phyloP scores from a whole-genome alignment of 2,888 invertebrate genomes.

The Caenorhabditis angaria region DNA sequence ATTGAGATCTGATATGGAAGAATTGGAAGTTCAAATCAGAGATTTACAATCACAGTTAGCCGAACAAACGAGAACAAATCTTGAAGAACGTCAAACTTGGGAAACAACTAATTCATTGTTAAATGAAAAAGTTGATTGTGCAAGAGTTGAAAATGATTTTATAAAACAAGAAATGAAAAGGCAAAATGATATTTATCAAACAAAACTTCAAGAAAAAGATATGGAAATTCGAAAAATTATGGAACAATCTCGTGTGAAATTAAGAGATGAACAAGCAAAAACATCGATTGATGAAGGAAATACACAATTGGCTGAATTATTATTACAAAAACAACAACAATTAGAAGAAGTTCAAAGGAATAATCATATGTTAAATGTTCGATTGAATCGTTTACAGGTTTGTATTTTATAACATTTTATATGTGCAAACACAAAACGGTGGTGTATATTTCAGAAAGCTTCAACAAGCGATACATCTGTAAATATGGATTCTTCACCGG shows the following conservation, averaged over 20 bases:
- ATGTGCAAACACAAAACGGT: too few relatives aligned
- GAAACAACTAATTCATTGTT: constrained; percentile 41
- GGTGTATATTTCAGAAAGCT: constrained; percentile 41
- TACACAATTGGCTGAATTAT: constrained; percentile 51
- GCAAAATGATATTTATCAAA: constrained; percentile 36
- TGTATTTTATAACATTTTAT: too few relatives aligned
- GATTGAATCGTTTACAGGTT: constrained; percentile 79
- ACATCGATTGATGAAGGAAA: constrained; percentile 40
- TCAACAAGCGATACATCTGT: constrained; percentile 42
- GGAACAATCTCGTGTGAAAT: constrained; percentile 50
- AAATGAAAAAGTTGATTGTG: constrained; percentile 57
- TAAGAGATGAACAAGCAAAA: constrained; percentile 23
- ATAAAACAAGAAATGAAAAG: constrained; percentile 53
- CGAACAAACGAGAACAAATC: constrained; percentile 30
- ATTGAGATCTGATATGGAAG: constrained; percentile 74
- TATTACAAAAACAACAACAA: constrained; percentile 85
- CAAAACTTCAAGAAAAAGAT: constrained; percentile 49
- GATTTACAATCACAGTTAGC: constrained; percentile 35
- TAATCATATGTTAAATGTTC: constrained; percentile 84
- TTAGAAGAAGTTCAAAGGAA: constrained; percentile 86
- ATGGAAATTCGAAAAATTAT: constrained; percentile 55
- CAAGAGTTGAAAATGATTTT: constrained; percentile 53
- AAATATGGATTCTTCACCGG: constrained; percentile 33
- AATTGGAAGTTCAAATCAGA: constrained; percentile 48
- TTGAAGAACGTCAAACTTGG: constrained; percentile 50